Conservation (phyloP, 2,797 vertebrate genomes). For the Rhincodon typus region DNA sequence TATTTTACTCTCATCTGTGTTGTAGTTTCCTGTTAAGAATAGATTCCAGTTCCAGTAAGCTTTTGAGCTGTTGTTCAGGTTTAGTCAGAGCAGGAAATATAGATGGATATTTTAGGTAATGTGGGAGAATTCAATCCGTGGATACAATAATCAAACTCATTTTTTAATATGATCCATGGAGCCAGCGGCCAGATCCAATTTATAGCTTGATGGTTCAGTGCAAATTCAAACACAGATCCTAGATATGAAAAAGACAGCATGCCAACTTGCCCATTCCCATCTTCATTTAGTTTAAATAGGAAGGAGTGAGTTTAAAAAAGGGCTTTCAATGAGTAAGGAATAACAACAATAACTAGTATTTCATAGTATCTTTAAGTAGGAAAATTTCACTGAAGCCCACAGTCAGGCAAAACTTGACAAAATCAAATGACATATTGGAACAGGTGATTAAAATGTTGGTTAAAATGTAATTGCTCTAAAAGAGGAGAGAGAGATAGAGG, state of each 20-base stretch:
- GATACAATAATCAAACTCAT: background rate
- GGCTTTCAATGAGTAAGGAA: background rate
- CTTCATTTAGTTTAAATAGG: background rate
- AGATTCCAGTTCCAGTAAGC: background rate
- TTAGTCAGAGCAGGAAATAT: background rate
- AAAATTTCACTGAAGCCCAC: too few relatives aligned
- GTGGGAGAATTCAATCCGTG: background rate
- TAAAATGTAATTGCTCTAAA: too few relatives aligned
- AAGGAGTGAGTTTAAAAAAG: background rate
- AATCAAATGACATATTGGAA: too few relatives aligned
- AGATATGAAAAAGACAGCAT: background rate
- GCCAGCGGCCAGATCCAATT: background rate
- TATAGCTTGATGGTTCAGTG: background rate
- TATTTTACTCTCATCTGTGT: background rate
- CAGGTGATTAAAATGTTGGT: too few relatives aligned
- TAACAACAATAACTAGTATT: background rate
- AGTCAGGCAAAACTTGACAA: too few relatives aligned
- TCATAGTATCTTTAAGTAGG: too few relatives aligned
- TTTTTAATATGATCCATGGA: background rate
- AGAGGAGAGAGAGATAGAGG: too few relatives aligned
- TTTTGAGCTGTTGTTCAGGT: background rate
- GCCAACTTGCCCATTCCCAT: background rate
- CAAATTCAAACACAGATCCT: background rate
- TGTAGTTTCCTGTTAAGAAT: background rate
- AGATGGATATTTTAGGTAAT: background rate